Conservation (phyloP, 2,113 vertebrate genomes). For the Trochalopteron elliotii region DNA sequence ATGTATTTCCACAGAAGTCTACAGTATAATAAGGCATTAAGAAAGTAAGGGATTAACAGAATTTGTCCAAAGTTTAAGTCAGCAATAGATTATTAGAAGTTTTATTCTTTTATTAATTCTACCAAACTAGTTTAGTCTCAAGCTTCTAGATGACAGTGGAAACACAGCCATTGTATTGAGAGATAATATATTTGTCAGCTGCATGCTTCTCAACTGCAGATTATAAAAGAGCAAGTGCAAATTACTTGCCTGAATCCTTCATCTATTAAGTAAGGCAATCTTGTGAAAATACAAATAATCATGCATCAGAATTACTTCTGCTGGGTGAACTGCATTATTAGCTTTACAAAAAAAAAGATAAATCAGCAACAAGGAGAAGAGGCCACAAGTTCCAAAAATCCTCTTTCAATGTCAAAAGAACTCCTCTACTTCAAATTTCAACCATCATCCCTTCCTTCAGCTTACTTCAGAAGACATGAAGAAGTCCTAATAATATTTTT, state of each 20-base stretch:
- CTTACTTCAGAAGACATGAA: background rate
- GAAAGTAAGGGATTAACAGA: background rate
- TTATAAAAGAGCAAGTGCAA: background rate
- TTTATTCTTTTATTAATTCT: background rate
- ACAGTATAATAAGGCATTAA: background rate
- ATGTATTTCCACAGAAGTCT: background rate
- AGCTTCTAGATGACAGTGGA: background rate
- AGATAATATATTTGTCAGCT: background rate
- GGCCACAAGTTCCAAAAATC: background rate
- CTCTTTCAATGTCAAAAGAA: background rate
- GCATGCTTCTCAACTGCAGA: background rate
- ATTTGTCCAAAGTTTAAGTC: fast-evolving
- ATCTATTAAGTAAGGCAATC: background rate
- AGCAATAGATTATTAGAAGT: background rate
- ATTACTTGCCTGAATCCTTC: background rate
- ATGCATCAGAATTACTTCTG: background rate
- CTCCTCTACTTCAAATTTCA: background rate
- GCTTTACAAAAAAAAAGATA: background rate
- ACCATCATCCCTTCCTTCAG: background rate
- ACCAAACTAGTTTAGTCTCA: background rate
- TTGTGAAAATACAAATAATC: background rate
- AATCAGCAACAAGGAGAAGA: background rate
- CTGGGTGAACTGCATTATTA: background rate
- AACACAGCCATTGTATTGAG: background rate
- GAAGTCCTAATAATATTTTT: background rate